phyloP scores from a whole-genome alignment of 2,888 invertebrate genomes.

The Hypomecis atomaria region DNA sequence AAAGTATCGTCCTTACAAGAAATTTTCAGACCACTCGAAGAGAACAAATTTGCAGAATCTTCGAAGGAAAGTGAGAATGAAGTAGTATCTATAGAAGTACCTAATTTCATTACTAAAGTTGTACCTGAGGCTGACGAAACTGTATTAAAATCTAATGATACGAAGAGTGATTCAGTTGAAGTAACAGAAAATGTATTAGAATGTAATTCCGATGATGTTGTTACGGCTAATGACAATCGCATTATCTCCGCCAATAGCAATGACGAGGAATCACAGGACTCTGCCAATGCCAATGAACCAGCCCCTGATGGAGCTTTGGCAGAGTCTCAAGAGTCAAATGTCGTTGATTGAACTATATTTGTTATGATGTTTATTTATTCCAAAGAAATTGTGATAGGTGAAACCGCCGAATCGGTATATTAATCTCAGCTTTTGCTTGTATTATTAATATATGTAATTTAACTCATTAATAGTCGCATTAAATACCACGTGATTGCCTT shows the following conservation, averaged over 20 bases:
- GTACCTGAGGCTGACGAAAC: constrained; percentile 61
- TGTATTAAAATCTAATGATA: constrained; percentile 47
- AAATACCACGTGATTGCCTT: constrained; percentile 83
- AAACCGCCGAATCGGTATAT: constrained; percentile 72
- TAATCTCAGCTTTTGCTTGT: constrained; percentile 80
- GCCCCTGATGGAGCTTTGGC: constrained; percentile 23
- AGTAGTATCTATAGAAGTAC: constrained; percentile 75
- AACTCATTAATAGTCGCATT: constrained; percentile 76
- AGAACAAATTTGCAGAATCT: constrained; percentile 76
- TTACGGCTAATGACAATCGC: constrained; percentile 47
- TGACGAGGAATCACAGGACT: constrained; percentile 50
- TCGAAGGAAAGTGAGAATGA: constrained; percentile 77
- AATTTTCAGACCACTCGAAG: constrained; percentile 79
- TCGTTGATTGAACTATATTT: constrained; percentile 54
- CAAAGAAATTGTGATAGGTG: constrained; percentile 81
- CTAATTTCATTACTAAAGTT: constrained; percentile 58
- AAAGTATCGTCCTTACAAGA: constrained; percentile 80
- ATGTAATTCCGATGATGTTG: constrained; percentile 49
- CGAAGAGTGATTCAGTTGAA: constrained; percentile 34
- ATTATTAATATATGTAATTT: constrained; percentile 68
- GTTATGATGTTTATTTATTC: constrained; percentile 61
- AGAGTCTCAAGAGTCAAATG: constrained; percentile 47
- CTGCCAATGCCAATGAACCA: constrained; percentile 43
- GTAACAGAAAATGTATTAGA: constrained; percentile 48
- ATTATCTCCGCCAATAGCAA: constrained; percentile 46